Percentiles rank a stretch among this genome's conserved stretches.
Conservation (phyloP, 1,140 invertebrate genomes). For the Centruroides vittatus region DNA sequence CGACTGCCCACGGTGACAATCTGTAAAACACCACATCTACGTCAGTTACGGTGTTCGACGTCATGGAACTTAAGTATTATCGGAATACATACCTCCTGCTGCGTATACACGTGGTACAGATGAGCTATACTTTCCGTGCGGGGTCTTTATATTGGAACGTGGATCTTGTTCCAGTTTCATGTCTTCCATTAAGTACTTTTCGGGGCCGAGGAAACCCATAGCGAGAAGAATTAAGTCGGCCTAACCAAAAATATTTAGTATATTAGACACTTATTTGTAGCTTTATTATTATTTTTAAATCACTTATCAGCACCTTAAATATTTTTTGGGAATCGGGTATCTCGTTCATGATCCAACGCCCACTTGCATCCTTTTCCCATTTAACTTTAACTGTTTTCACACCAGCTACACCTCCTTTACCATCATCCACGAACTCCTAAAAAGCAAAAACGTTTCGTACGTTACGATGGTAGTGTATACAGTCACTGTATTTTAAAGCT, state of each 20-base stretch:
- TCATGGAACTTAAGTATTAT: background rate
- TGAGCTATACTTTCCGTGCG: constrained; percentile 59
- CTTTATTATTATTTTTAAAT: background rate
- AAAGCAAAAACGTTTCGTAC: background rate
- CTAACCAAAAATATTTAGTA: constrained; percentile 44
- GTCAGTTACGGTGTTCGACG: background rate
- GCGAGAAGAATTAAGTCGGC: constrained; percentile 88
- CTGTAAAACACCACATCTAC: constrained; percentile 27
- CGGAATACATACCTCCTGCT: constrained; percentile 61
- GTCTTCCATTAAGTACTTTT: constrained; percentile 72
- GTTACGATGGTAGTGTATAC: background rate
- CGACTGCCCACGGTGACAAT: constrained; percentile 93
- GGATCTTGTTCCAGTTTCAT: constrained; percentile 71
- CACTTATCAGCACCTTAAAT: constrained; percentile 23
- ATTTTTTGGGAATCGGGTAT: constrained; percentile 57
- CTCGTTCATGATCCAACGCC: constrained; percentile 90
- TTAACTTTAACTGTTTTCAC: constrained; percentile 79
- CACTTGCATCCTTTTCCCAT: constrained; percentile 76
- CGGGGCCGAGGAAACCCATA: constrained; percentile 97
- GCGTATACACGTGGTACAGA: constrained; percentile 79
- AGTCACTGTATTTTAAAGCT: background rate
- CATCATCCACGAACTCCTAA: constrained; percentile 83
- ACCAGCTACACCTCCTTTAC: constrained; percentile 72
- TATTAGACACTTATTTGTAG: background rate
- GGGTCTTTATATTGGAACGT: constrained; percentile 82